A percentile compares a stretch with the other conserved stretches of the same genome.
phyloP scores from a whole-genome alignment of 2,888 invertebrate species.

The Macaria liturata region DNA sequence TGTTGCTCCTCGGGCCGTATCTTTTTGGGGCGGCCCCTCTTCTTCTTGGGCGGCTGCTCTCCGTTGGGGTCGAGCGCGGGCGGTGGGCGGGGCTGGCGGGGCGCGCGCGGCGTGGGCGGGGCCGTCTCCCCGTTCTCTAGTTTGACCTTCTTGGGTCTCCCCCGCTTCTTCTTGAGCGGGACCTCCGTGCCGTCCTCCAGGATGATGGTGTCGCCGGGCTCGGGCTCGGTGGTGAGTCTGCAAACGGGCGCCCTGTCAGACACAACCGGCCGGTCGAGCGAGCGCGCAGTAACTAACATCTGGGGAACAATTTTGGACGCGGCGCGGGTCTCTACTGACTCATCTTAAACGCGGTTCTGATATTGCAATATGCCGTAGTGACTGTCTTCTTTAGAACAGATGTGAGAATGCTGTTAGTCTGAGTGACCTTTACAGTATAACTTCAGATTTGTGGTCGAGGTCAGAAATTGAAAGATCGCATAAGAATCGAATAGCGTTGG shows the following conservation, averaged over 20 bases:
- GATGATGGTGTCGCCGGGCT: slow-evolving; percentile 79
- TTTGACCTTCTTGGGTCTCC: slow-evolving; percentile 93
- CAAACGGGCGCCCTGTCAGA: slow-evolving; percentile 40
- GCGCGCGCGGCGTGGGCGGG: slow-evolving; percentile 79
- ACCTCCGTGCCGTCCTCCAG: slow-evolving; percentile 86
- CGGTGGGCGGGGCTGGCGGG: slow-evolving; percentile 60
- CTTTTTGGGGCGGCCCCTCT: slow-evolving; percentile 94
- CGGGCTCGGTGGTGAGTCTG: slow-evolving; percentile 80
- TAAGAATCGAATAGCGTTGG: too few relatives aligned
- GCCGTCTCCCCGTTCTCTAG: slow-evolving; percentile 86
- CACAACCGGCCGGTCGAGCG: slow-evolving; percentile 30
- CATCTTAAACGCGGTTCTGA: too few relatives aligned
- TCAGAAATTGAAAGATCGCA: too few relatives aligned
- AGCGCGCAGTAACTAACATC: slow-evolving; percentile 24
- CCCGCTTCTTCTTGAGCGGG: slow-evolving; percentile 94
- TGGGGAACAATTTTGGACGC: slow-evolving; percentile 16
- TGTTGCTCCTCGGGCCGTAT: slow-evolving; percentile 87
- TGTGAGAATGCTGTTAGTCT: too few relatives aligned
- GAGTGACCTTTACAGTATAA: too few relatives aligned
- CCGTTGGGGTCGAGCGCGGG: slow-evolving; percentile 52
- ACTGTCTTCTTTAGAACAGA: too few relatives aligned
- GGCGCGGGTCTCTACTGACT: too few relatives aligned
- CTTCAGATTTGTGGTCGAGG: too few relatives aligned
- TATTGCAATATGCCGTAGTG: too few relatives aligned
- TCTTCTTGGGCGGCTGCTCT: slow-evolving; percentile 90